These are phyloP conservation scores for Drosophila borborema DNA, from an alignment of 2,888 invertebrate species.

Conservation along the genomic window DNA sequence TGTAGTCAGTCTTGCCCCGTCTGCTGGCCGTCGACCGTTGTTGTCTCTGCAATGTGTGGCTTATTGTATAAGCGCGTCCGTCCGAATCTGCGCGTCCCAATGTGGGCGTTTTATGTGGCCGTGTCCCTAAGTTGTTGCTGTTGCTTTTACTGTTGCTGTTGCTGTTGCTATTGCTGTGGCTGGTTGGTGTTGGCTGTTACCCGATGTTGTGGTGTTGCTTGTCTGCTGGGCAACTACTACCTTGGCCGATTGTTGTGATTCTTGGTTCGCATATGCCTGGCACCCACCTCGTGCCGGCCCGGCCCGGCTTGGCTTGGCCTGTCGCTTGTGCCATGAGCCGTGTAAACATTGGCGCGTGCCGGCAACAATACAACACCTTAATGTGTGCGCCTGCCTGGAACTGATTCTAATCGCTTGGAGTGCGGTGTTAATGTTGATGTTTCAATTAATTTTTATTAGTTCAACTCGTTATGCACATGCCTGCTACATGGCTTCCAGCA, in stretches of 20 bases:
- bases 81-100: conserved; percentile 57
- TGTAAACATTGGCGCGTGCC: conserved; percentile 81
- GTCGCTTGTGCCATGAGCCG: conserved; percentile 72
- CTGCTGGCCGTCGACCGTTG: conserved; percentile 34
- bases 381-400: conserved; percentile 76
- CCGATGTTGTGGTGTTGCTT: conserved; percentile 60
- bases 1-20: conserved; percentile 15
- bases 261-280: conserved; percentile 72
- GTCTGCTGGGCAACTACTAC: conserved; percentile 46
- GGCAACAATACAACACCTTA: conserved; percentile 72
- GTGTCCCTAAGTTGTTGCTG: conserved; percentile 49
- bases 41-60: conserved; percentile 73
- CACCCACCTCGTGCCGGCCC: conserved; percentile 19
- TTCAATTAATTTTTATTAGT: conserved; percentile 80
- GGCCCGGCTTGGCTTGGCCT: conserved; percentile 19
- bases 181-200: conserved; percentile 46
- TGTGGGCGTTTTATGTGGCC: conserved; percentile 74
- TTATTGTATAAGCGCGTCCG: conserved; percentile 70
- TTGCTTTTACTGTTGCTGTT: conserved; percentile 17
- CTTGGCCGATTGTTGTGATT: conserved; percentile 76
- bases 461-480: conserved; percentile 58
- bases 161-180: conserved; percentile 27
- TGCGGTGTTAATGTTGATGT: conserved; percentile 77
- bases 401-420: conserved; percentile 75
- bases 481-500: conserved; percentile 2